Evolutionary conservation across 2,888 invertebrate genomes (phyloP).

Genomic region (Sminthurides aquaticus): DNA sequence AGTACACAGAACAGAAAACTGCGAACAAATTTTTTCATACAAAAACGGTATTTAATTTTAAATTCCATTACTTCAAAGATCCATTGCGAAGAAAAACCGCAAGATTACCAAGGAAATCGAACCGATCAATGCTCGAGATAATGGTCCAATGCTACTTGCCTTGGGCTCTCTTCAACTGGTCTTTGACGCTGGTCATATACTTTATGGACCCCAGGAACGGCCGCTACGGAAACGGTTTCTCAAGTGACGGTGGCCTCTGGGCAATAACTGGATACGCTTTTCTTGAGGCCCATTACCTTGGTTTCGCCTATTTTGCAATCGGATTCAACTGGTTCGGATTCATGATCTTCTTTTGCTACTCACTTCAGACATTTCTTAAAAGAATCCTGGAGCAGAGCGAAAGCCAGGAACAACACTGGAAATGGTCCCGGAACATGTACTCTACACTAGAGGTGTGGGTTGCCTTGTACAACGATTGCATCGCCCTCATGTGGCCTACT

Average conservation of each 20-base stretch:
- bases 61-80: too few relatives aligned
- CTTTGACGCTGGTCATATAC: background rate
- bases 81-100: too few relatives aligned
- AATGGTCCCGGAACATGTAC: background rate
- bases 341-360: background rate
- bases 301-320: background rate
- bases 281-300: background rate
- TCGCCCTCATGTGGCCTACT: background rate
- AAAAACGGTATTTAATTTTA: too few relatives aligned
- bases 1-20: too few relatives aligned
- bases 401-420: background rate
- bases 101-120: too few relatives aligned
- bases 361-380: background rate
- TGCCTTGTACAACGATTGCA: constrained; percentile 4
- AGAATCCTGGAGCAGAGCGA: background rate
- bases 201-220: background rate
- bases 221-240: background rate
- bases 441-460: background rate
- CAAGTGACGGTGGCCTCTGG: background rate
- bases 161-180: too few relatives aligned
- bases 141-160: too few relatives aligned
- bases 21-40: too few relatives aligned
- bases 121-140: too few relatives aligned
- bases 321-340: constrained; percentile 1
- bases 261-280: background rate